A percentile compares a stretch with the other conserved stretches of the same genome.
These are phyloP conservation scores for Melanitta fusca DNA, from an alignment of 2,797 vertebrate species.

Conservation along the genomic window DNA sequence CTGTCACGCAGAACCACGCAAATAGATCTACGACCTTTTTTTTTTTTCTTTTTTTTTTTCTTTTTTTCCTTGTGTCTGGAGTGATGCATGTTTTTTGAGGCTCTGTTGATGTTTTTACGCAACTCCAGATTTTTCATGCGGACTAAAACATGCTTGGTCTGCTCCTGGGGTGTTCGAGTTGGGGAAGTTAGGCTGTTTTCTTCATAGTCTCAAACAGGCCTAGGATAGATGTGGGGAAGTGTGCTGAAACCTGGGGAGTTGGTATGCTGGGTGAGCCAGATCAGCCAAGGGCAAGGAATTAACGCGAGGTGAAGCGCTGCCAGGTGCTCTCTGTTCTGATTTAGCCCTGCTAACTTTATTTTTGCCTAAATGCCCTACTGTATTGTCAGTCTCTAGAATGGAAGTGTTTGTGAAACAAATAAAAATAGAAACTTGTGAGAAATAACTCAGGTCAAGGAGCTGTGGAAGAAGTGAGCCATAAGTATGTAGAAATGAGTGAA, in stretches of 20 bases:
- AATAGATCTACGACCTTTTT: background rate
- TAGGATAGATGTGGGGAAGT: background rate
- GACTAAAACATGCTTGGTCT: background rate
- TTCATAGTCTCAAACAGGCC: background rate
- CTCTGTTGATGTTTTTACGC: background rate
- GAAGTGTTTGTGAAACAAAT: background rate
- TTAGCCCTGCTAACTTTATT: slow-evolving; percentile 1
- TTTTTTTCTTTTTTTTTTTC: no score
- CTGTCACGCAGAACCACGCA: background rate
- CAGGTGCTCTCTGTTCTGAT: background rate
- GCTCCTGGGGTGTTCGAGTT: background rate
- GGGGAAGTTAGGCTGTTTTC: background rate
- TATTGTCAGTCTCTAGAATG: background rate
- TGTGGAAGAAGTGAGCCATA: slow-evolving; percentile 18
- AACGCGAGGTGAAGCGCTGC: background rate
- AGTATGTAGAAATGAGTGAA: background rate
- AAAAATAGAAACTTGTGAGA: background rate
- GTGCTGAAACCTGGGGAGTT: background rate
- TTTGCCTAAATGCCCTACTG: background rate
- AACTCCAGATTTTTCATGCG: background rate
- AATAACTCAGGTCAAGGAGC: background rate
- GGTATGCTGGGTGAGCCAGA: background rate
- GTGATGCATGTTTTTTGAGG: background rate
- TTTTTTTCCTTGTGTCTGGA: no score
- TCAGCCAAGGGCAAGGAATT: background rate